A percentile compares a stretch with the other conserved stretches of the same genome.
Conservation (phyloP, 2,888 invertebrate species). For the Deroplatys truncata region DNA sequence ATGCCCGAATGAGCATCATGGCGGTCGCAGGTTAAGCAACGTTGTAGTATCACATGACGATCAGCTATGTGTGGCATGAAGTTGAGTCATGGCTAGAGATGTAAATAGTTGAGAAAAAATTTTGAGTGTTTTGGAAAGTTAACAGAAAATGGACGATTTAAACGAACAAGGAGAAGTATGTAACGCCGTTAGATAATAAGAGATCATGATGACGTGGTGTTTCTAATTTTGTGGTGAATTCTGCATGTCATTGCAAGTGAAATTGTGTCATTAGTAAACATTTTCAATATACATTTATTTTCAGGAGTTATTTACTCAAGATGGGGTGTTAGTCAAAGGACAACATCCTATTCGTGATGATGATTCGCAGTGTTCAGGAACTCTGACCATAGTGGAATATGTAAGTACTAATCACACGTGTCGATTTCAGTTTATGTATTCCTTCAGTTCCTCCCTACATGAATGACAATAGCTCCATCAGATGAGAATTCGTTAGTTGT, state of each 20-base stretch:
- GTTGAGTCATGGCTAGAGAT: background rate
- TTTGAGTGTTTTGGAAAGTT: background rate
- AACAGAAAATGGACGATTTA: background rate
- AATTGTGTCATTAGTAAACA: background rate
- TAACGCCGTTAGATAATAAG: background rate
- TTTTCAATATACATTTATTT: conserved; percentile 25
- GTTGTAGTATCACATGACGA: background rate
- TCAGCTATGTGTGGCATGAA: background rate
- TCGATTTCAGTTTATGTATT: background rate
- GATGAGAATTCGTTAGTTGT: too few relatives aligned
- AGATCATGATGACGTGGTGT: background rate
- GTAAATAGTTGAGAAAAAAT: background rate
- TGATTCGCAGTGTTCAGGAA: conserved; percentile 62
- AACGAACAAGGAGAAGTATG: background rate
- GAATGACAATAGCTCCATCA: too few relatives aligned
- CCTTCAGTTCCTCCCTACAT: background rate
- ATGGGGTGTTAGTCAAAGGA: conserved; percentile 69
- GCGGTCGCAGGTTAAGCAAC: background rate
- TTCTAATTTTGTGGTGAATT: background rate
- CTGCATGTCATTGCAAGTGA: background rate
- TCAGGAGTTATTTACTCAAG: conserved; percentile 73
- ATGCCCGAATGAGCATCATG: background rate
- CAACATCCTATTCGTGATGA: conserved; percentile 44
- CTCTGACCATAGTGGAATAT: conserved; percentile 64
- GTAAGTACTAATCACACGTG: conserved; percentile 38